Percentiles rank a stretch among this genome's conserved stretches.
Evolutionary conservation across 2,797 vertebrate species (phyloP).

Genomic region (Gymnocypris eckloni): DNA sequence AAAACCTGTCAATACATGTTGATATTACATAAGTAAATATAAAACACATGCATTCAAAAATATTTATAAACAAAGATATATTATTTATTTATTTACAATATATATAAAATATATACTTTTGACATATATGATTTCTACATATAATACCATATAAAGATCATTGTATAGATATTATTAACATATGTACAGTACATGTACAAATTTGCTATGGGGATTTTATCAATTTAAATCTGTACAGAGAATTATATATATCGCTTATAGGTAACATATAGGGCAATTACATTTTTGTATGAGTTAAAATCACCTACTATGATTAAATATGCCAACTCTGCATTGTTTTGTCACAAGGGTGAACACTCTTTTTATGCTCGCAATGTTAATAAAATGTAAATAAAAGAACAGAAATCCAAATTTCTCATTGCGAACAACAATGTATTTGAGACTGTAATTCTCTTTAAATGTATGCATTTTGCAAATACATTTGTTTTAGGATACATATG

Average conservation of each 20-base stretch:
- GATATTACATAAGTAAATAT: too few species aligned
- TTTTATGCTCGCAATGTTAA: not conserved
- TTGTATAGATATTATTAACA: not conserved
- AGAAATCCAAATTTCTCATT: not conserved
- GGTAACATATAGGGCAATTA: not conserved
- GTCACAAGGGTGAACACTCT: not conserved
- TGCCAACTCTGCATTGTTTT: not conserved
- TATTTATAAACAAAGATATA: too few species aligned
- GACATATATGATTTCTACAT: not conserved
- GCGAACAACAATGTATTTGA: not conserved
- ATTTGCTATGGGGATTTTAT: not conserved
- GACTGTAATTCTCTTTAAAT: not conserved
- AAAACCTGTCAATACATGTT: too few species aligned
- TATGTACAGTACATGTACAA: not conserved
- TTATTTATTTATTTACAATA: too few species aligned
- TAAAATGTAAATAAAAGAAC: not conserved
- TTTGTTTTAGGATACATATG: slow-evolving; percentile 1
- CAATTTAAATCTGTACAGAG: not conserved
- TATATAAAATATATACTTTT: too few species aligned
- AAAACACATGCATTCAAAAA: too few species aligned
- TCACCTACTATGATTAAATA: not conserved
- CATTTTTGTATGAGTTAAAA: not conserved
- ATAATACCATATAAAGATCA: not conserved
- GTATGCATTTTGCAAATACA: not conserved
- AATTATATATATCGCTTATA: too few species aligned